phyloP scores from a whole-genome alignment of 2,888 invertebrate species.

The Andrena fulva region DNA sequence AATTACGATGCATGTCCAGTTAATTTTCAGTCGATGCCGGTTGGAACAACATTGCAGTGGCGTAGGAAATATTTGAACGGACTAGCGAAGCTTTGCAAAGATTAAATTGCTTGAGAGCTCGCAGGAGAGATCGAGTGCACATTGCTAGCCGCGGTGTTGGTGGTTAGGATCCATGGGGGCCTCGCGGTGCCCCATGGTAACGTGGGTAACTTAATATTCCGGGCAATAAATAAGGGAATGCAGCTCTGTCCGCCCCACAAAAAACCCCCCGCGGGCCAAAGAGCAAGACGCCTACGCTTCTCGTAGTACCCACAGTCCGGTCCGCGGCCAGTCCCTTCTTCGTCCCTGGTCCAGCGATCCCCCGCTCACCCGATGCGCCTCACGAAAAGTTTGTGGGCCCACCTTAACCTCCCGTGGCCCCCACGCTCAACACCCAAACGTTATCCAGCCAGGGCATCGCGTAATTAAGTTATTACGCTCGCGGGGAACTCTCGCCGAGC shows the following conservation, averaged over 20 bases:
- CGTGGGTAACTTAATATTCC: constrained; percentile 83
- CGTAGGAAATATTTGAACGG: no score
- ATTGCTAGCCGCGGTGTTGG: constrained; percentile 54
- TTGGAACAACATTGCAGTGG: no score
- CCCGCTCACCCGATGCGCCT: constrained; percentile 32
- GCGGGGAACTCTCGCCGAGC: constrained; percentile 58
- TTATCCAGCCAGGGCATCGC: constrained; percentile 77
- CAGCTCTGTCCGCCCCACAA: constrained; percentile 81
- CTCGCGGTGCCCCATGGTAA: constrained; percentile 76
- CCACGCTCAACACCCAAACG: constrained; percentile 76
- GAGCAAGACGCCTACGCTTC: constrained; percentile 75
- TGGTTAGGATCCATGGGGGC: constrained; percentile 74
- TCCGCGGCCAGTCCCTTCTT: constrained; percentile 37
- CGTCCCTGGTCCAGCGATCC: constrained; percentile 26
- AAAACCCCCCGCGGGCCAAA: constrained; percentile 77
- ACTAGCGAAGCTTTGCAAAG: constrained; percentile 1
- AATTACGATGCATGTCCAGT: no score
- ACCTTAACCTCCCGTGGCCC: constrained; percentile 74
- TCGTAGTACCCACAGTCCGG: constrained; percentile 69
- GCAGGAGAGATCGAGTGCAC: constrained; percentile 30
- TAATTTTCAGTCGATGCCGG: no score
- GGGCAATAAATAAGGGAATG: constrained; percentile 82
- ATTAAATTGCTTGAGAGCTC: constrained; percentile 35
- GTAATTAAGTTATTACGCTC: constrained; percentile 77
- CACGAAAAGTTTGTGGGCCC: constrained; percentile 66